Percentiles rank a stretch among this genome's conserved stretches.
These are phyloP conservation scores for Colletes collaris DNA, from an alignment of 2,888 invertebrate species.

Conservation along the genomic window DNA sequence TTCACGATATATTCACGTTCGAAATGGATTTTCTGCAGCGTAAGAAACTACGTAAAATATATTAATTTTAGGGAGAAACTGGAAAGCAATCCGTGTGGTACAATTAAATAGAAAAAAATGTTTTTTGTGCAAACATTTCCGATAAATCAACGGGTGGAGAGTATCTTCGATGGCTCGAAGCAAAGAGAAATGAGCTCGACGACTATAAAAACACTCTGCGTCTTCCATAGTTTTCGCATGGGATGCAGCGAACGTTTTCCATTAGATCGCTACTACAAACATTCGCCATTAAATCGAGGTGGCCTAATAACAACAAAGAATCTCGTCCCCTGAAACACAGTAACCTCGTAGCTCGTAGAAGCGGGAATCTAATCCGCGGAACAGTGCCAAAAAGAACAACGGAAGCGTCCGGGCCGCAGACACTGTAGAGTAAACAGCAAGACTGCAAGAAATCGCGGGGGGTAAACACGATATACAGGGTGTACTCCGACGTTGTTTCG, in stretches of 20 bases:
- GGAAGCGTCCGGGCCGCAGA: slow-evolving; percentile 18
- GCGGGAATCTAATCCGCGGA: slow-evolving; percentile 23
- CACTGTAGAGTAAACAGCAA: slow-evolving; percentile 30
- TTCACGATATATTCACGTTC: too few relatives aligned
- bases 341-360: background rate
- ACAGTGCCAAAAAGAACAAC: slow-evolving; percentile 8
- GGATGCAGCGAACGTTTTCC: background rate
- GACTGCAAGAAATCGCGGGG: slow-evolving; percentile 34
- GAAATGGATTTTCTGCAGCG: too few relatives aligned
- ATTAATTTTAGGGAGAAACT: too few relatives aligned
- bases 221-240: background rate
- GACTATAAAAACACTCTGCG: background rate
- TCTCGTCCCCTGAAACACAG: background rate
- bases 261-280: too few relatives aligned
- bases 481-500: too few relatives aligned
- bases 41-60: too few relatives aligned
- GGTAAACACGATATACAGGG: slow-evolving; percentile 45
- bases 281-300: too few relatives aligned
- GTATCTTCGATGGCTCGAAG: background rate
- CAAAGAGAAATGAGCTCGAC: too few relatives aligned
- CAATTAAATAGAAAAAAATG: too few relatives aligned
- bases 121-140: too few relatives aligned
- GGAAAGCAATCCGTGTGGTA: too few relatives aligned
- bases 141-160: too few relatives aligned
- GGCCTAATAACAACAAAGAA: background rate